Base-by-base conservation (phyloP, 1,140 invertebrate species). In the Heliconius congener region DNA sequence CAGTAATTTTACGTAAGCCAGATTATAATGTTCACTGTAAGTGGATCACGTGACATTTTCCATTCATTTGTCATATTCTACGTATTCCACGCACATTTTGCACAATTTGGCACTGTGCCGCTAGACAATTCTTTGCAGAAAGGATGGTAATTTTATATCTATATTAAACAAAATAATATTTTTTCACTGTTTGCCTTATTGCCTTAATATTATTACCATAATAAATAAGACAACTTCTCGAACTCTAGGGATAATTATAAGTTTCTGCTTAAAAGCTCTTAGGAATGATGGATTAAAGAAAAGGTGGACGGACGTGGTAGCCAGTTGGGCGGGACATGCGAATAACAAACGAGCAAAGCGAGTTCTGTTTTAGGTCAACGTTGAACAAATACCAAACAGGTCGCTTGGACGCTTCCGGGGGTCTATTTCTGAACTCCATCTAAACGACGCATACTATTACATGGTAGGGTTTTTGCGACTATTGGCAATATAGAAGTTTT, bases 381-480 rank as follows among this genome's bases (percentile, higher is more conserved):
- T 89, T 91, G 93, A 94, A 94, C 92, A 94, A 94, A 94, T 94
- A 94, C 93, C 93, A 94, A 94, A 94, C 92, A 87, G 91, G 91
- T 94, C 93, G 93, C 86, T 90, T 88, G 89, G 88, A 86, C 90
- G 90, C 91, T 94, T 94, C 93, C 93, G 93, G 88, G 86, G 89
- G 87, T 91, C 89, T 94, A 94, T 94, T 94, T 93, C 89, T 94
- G 92, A 90, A 89, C 88, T 89, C 86, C 88, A 88, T 90, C 87
- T 87, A 90, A 91, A 89, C 87, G 88, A 88, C 86, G 85, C 82
- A 42, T 39, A 86, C 81, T 86, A 86, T 83, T 80, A 81, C 85
- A 83, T 78, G 86, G 81, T 87, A 81, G 85, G 78, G 84, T 88
- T 91, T 46, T 91, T 84, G 88, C 91, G 78, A 90, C 84, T 78